Base-by-base conservation (phyloP, 2,113 vertebrate genomes). In the Boleophthalmus pectinirostris region DNA sequence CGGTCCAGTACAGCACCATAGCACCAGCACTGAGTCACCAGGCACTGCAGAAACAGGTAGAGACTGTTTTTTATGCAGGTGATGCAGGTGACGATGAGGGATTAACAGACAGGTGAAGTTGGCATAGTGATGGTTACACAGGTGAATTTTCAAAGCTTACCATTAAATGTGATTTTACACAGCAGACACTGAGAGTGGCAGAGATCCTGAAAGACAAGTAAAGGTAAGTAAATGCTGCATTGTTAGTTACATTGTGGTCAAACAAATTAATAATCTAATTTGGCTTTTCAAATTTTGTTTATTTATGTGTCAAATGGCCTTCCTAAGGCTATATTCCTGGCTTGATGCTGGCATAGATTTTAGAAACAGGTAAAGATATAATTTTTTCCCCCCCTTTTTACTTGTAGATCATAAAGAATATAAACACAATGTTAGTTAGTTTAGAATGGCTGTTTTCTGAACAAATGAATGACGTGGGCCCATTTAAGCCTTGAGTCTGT, bases 141-240 rank as follows among this genome's bases (percentile, higher is more conserved):
- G 76, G 81, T 86, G 73, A 70, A 78, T 78, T 74, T 67, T 53
- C 54, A 65, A 57, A 68, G 56, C 67, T 74, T 86, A 60, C 77
- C 72, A 81, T 73, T 86, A 83, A 72, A 18, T 60, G 14, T 25
- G 18, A 64, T 38, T 76, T 7, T 53, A 29, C 73, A 77, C 24
- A 67, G 73, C 68, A 63, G 84, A 75, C 73, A 74, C 58, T 78
- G 78, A 66, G 45, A 24, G 66, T 69, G 53, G 77, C 79, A 70
- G 63, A 33, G 72, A 86, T 69, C 75, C 74, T 82, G 76, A 38
- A 58, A 81, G 53, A 77, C 81, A 80, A 66, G 69, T 79, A 60
- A 83, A 86, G 86, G 88, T 89, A 86, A 85, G 87, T 90, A 13
- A 58, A 25, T 51, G 71, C n/a, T 69, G 15, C 25, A 68, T 56